Evolutionary conservation across 2,888 invertebrate genomes (phyloP), one percentile per base, ranked within the genome.

Genomic region (Troglohyphantes excavatus): DNA sequence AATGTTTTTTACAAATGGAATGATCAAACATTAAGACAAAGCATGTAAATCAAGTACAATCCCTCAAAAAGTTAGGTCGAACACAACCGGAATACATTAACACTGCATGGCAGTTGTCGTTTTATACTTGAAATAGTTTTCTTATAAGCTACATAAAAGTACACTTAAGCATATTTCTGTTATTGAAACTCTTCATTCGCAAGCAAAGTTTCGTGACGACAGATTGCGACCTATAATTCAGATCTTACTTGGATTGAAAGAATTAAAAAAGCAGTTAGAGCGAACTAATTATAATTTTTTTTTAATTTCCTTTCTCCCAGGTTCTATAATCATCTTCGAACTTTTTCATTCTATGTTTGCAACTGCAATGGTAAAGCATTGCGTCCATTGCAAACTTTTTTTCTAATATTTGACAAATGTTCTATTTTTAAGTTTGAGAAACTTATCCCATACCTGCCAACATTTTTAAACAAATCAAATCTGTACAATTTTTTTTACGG

Each of bases 61-160:
- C 7, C n/a, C n/a, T n/a, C n/a, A n/a, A n/a, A n/a, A n/a, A n/a
- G n/a, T n/a, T n/a, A 3, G 2, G n/a, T 43, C 26, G 63, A 26
- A 23, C 23, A 63, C 7, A 33, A 70, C 19, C 19, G 46, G n/a
- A 46, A 72, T n/a, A 61, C 7, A 27, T 19, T 21, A 78, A 26
- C 67, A 68, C 83, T 89, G 87, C 75, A 88, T 72, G 84, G 83
- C 84, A 90, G 82, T 89, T 72, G 11, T 83, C 3, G 23, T 90
- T 90, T 83, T 84, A 84, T 84, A 84, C 29, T 90, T 84, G 76
- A 89, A 89, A 89, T 83, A 89, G 59, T 70, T 70, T 59, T 79
- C 65, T 73, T 19, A n/a, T n/a, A n/a, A 17, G 29, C 87, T 90
- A 84, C 84, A 90, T 79, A 84, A 84, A 89, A 90, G 84, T 90